These are phyloP conservation scores for Eudasyphora cyanicolor DNA, from an alignment of 2,888 invertebrate genomes.

Conservation along the genomic window DNA sequence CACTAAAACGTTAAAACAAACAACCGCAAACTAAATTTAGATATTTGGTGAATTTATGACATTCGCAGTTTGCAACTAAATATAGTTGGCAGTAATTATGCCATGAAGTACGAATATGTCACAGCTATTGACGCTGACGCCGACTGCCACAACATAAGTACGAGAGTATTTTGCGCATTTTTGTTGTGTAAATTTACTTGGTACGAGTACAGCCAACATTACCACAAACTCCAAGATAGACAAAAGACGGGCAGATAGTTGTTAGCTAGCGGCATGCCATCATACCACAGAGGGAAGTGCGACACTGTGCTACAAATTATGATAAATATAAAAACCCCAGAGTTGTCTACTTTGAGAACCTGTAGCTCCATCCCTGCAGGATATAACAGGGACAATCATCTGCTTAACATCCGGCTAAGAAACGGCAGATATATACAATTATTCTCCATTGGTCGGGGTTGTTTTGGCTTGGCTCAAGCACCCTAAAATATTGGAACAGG, in stretches of 20 bases:
- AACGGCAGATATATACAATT: too few relatives aligned
- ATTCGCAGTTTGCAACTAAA: constrained; percentile 32
- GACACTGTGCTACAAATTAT: neutral
- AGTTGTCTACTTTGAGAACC: too few relatives aligned
- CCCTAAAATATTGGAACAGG: too few relatives aligned
- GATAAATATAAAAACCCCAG: too few relatives aligned
- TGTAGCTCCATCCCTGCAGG: too few relatives aligned
- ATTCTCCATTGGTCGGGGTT: too few relatives aligned
- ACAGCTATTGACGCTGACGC: too few relatives aligned
- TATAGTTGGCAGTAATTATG: constrained; percentile 37
- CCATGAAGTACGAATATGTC: constrained; percentile 38
- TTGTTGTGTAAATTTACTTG: neutral
- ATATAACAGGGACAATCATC: too few relatives aligned
- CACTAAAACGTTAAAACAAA: neutral
- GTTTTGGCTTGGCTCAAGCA: too few relatives aligned
- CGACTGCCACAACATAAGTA: neutral
- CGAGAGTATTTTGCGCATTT: neutral
- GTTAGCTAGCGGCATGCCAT: neutral
- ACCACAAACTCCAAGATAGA: neutral
- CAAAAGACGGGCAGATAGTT: neutral
- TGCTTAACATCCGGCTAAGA: too few relatives aligned
- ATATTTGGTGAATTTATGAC: constrained; percentile 15
- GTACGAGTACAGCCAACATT: neutral
- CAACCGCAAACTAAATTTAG: neutral
- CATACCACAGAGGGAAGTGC: neutral